phyloP scores from a whole-genome alignment of 2,888 invertebrate genomes.

The Caenorhabditis becei region DNA sequence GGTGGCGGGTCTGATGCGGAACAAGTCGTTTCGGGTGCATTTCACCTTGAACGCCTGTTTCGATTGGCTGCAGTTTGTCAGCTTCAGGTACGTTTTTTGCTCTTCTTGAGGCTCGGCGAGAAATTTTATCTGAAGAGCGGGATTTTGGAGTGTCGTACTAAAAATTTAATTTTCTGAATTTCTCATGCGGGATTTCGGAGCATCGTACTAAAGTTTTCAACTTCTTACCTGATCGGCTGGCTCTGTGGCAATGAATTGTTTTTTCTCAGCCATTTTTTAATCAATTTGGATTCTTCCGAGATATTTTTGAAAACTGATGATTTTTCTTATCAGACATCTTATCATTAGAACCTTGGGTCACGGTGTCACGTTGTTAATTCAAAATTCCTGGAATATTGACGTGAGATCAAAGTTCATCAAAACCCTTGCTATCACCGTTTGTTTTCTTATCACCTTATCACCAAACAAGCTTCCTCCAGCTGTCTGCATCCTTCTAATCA shows the following conservation, averaged over 20 bases:
- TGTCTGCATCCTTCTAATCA: neutral
- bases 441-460: constrained; percentile 1
- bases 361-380: neutral
- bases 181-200: too few species aligned
- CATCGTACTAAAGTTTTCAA: too few species aligned
- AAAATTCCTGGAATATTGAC: neutral
- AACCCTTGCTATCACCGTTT: too few species aligned
- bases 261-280: constrained; percentile 50
- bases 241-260: constrained; percentile 60
- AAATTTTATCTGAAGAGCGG: constrained; percentile 54
- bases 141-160: too few species aligned
- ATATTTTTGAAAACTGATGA: neutral
- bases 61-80: constrained; percentile 74
- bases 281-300: too few species aligned
- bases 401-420: neutral
- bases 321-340: too few species aligned
- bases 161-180: too few species aligned
- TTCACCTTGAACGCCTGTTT: constrained; percentile 78
- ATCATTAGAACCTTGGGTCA: too few species aligned
- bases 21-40: constrained; percentile 78
- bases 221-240: constrained; percentile 63
- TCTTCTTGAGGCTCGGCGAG: constrained; percentile 51
- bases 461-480: neutral
- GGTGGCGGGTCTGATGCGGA: constrained; percentile 75
- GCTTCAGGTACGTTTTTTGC: constrained; percentile 61